A percentile compares a stretch with the other conserved stretches of the same genome.
Conservation (phyloP, 2,113 vertebrate species). For the Pseudorectes ferrugineus region DNA sequence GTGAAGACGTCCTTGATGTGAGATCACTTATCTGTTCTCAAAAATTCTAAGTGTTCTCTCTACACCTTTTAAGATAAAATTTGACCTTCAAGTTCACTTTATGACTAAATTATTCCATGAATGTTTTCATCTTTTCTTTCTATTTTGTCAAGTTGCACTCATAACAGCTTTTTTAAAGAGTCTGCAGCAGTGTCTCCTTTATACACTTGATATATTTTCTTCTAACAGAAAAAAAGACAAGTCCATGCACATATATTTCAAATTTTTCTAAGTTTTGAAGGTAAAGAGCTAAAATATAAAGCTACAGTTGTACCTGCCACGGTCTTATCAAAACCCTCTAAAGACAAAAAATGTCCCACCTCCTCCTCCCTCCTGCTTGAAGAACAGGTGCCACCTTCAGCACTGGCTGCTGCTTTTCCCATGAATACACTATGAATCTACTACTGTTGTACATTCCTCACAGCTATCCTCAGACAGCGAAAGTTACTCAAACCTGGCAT, state of each 20-base stretch:
- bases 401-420: neutral
- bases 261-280: neutral
- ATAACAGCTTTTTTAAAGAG: neutral
- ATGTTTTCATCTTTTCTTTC: slow-evolving; percentile 9
- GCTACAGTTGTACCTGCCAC: neutral
- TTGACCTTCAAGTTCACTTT: slow-evolving; percentile 28
- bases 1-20: neutral
- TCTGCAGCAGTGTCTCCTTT: neutral
- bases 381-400: neutral
- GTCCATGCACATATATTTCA: neutral
- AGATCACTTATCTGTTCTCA: slow-evolving; percentile 8
- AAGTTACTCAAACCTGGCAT: neutral
- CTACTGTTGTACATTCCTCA: neutral
- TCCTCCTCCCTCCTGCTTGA: neutral
- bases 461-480: neutral
- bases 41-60: neutral
- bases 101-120: slow-evolving; percentile 22
- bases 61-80: slow-evolving; percentile 24
- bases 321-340: neutral
- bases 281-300: neutral
- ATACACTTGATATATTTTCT: neutral
- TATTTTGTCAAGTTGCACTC: neutral
- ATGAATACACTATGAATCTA: neutral
- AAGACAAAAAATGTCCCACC: neutral
- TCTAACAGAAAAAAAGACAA: neutral